Percentiles rank a stretch among this genome's conserved stretches.
Evolutionary conservation across 2,888 invertebrate genomes (phyloP).

Genomic region (Melangyna quadrimaculata): DNA sequence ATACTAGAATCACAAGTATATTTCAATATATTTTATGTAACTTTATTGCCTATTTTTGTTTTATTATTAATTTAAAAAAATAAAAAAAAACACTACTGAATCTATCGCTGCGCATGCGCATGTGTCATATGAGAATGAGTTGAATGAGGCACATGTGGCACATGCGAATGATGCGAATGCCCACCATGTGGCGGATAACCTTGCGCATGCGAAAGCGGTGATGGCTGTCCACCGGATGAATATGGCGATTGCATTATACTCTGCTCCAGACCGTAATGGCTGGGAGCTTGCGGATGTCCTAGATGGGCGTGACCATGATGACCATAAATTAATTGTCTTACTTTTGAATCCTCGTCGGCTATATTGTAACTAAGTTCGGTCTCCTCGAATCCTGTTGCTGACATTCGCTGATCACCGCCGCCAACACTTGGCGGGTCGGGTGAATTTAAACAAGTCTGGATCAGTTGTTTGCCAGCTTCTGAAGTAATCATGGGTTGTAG

Average conservation of each 20-base stretch:
- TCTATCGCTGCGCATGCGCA: slow-evolving; percentile 92
- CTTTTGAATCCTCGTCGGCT: slow-evolving; percentile 97
- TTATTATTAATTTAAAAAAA: slow-evolving; percentile 2
- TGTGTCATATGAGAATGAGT: slow-evolving; percentile 84
- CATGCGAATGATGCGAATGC: slow-evolving; percentile 84
- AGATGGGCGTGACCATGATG: slow-evolving; percentile 87
- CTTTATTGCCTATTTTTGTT: slow-evolving; percentile 51
- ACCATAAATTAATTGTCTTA: slow-evolving; percentile 96
- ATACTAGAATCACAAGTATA: slow-evolving; percentile 53
- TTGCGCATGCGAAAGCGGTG: slow-evolving; percentile 84
- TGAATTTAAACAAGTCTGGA: slow-evolving; percentile 99
- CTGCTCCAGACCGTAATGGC: slow-evolving; percentile 86
- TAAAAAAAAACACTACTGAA: slow-evolving; percentile 26
- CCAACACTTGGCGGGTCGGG: slow-evolving; percentile 92
- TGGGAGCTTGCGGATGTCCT: slow-evolving; percentile 84
- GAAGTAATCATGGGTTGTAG: slow-evolving; percentile 99
- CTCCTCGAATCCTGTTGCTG: slow-evolving; percentile 98
- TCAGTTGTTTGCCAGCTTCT: slow-evolving; percentile 97
- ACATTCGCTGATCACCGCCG: slow-evolving; percentile 96
- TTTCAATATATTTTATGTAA: background rate
- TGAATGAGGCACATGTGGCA: slow-evolving; percentile 85
- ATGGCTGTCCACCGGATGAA: slow-evolving; percentile 83
- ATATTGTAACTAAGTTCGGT: slow-evolving; percentile 98
- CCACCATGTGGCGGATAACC: slow-evolving; percentile 80
- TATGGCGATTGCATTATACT: slow-evolving; percentile 87